These are phyloP conservation scores for Aphaenogaster floridana DNA, from an alignment of 1,140 invertebrate genomes.

Conservation along the genomic window DNA sequence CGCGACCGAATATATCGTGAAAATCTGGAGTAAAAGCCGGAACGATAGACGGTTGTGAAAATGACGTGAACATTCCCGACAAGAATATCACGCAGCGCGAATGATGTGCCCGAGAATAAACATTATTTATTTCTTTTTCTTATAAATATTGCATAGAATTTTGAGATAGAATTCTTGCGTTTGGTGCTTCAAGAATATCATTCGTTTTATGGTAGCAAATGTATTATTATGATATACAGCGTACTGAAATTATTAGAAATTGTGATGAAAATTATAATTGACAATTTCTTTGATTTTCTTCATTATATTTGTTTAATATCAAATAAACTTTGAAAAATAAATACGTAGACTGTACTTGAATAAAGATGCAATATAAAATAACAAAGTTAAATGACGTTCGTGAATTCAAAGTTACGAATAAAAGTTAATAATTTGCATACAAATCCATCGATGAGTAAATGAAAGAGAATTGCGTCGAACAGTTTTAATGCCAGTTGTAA, in stretches of 20 bases:
- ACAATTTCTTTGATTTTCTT: not conserved
- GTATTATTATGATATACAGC: not conserved
- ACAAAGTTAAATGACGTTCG: not conserved
- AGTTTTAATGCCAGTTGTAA: slow-evolving; percentile 10
- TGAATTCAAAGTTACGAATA: not conserved
- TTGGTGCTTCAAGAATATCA: not conserved
- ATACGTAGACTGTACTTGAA: not conserved
- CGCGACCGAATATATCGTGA: slow-evolving; percentile 19
- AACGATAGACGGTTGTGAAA: slow-evolving; percentile 41
- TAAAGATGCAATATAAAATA: not conserved
- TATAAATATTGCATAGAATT: slow-evolving; percentile 12
- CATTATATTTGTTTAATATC: not conserved
- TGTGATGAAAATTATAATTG: not conserved
- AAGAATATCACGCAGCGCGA: slow-evolving; percentile 26
- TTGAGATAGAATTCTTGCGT: not conserved
- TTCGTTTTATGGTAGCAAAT: not conserved
- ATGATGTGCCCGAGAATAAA: not conserved
- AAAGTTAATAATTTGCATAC: slow-evolving; percentile 22
- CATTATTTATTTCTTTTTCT: slow-evolving; percentile 17
- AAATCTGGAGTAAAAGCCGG: slow-evolving; percentile 41
- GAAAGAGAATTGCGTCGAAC: not conserved
- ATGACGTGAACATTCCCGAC: slow-evolving; percentile 31
- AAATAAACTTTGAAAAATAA: not conserved
- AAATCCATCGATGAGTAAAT: not conserved
- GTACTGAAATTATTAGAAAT: not conserved